A percentile compares a stretch with the other conserved stretches of the same genome.
These are phyloP conservation scores for Notospermus geniculatus DNA, from an alignment of 1,140 invertebrate species.

Conservation along the genomic window DNA sequence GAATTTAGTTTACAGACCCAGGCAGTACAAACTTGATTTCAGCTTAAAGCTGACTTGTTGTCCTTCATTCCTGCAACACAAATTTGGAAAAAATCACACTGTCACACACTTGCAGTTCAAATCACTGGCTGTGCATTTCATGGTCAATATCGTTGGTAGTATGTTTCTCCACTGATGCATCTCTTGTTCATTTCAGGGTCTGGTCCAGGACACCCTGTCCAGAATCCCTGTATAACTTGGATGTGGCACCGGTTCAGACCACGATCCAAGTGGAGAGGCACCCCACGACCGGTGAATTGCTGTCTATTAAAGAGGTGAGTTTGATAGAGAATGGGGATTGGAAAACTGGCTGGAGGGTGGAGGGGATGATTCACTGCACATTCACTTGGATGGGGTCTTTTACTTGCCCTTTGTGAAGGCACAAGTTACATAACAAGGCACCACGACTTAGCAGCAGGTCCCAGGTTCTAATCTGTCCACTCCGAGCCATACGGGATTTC, in stretches of 20 bases:
- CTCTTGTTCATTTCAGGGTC: slow-evolving; percentile 58
- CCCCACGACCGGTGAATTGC: slow-evolving; percentile 68
- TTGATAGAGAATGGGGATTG: not conserved
- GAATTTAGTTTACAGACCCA: no score
- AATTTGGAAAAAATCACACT: no score
- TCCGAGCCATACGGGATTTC: no score
- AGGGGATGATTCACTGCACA: not conserved
- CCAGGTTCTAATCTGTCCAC: not conserved
- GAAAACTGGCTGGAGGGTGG: not conserved
- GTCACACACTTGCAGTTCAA: no score
- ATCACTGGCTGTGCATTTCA: no score
- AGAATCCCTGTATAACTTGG: slow-evolving; percentile 56
- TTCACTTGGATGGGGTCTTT: not conserved
- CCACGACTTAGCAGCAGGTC: not conserved
- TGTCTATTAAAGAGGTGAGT: slow-evolving; percentile 66
- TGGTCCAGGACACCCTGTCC: slow-evolving; percentile 60
- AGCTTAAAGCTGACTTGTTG: no score
- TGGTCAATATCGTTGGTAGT: no score
- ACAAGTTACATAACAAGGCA: no score
- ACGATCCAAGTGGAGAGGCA: slow-evolving; percentile 65
- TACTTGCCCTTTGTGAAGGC: no score
- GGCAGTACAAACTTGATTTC: no score
- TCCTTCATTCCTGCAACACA: no score
- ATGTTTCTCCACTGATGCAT: no score
- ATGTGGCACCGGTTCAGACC: slow-evolving; percentile 45